Base-by-base conservation (phyloP, 1,140 invertebrate species). In the Brachionus asplanchnoidis region DNA sequence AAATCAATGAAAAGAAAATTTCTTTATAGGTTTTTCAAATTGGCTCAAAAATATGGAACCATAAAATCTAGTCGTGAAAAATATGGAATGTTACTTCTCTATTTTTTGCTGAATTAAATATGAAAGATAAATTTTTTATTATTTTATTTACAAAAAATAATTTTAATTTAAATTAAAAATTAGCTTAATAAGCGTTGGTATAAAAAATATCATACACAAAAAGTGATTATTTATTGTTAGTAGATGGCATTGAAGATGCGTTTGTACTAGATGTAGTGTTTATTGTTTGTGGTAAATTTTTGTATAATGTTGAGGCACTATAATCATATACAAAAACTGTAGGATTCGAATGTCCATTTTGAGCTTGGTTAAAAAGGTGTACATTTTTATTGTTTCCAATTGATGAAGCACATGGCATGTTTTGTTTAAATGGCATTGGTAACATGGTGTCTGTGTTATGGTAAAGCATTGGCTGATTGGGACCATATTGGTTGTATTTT, bases 271-370 rank as follows among this genome's bases (percentile, higher is more conserved):
- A 50, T 26, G 73, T 77, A 20, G 73, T 53, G 50, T 77, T 77
- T 11, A 77, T 36, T 20, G 73, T 73, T 17, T 6, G n/a, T 12
- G 40, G 42, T 20, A 50, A 14, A 75, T 75, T 75, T 75, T 75
- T 75, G 40, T 77, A 50, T 5, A 77, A 50, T 26, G 73, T 77
- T 4, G 73, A 77, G 20, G 42, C 23, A 50, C 20, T 77, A 20
- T 77, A 77, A 77, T 77, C 73, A 50, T 77, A 77, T 14, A 77
- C 14, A 50, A 50, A 77, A 77, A 44, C 73, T 50, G 73, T 6
- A 14, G 42, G 42, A 26, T 46, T 77, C 11, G 42, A 8, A 26
- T 50, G 42, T 17, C 20, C 42, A 77, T 50, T 46, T 23, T 44
- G 42, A 53, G 12, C 23, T 46, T 20, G 32, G 14, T 77, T 77